phyloP scores from a whole-genome alignment of 30 jellyfish, hydroid and myxozoan genomes.

The Aurelia aurita region DNA sequence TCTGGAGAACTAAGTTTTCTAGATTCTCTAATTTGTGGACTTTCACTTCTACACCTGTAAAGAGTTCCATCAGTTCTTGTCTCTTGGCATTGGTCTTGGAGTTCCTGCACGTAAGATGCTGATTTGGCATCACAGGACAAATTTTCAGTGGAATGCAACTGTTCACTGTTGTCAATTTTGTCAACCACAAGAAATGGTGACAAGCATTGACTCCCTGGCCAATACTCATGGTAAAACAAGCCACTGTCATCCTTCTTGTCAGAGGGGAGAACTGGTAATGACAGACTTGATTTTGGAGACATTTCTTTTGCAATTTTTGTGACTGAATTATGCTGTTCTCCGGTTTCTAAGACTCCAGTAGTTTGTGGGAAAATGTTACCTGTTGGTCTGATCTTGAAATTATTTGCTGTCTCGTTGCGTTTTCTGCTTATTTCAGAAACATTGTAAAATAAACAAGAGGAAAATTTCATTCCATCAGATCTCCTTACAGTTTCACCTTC shows the following conservation, averaged over 20 bases:
- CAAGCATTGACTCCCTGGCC: conserved; percentile 5
- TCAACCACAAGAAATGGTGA: conserved; percentile 6
- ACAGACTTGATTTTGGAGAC: background rate
- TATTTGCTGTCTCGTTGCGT: too few relatives aligned
- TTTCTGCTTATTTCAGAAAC: too few relatives aligned
- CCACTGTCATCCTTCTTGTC: background rate
- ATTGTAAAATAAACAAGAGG: background rate
- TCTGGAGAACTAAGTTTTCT: too few relatives aligned
- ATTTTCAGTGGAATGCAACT: too few relatives aligned
- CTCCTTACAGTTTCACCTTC: background rate
- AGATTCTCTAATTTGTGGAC: too few relatives aligned
- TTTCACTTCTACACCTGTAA: too few relatives aligned
- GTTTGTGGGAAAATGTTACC: background rate
- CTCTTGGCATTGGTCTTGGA: too few relatives aligned
- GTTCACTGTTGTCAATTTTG: background rate
- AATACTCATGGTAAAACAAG: background rate
- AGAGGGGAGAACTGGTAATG: background rate
- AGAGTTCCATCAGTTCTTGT: too few relatives aligned
- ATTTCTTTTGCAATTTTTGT: background rate
- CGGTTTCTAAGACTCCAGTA: background rate
- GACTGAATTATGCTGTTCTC: background rate
- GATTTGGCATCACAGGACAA: too few relatives aligned
- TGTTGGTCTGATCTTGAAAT: too few relatives aligned
- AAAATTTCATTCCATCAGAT: background rate
- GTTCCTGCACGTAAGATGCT: too few relatives aligned